Base-by-base conservation (phyloP, 1,140 invertebrate species). In the Eupristina koningsbergeri region DNA sequence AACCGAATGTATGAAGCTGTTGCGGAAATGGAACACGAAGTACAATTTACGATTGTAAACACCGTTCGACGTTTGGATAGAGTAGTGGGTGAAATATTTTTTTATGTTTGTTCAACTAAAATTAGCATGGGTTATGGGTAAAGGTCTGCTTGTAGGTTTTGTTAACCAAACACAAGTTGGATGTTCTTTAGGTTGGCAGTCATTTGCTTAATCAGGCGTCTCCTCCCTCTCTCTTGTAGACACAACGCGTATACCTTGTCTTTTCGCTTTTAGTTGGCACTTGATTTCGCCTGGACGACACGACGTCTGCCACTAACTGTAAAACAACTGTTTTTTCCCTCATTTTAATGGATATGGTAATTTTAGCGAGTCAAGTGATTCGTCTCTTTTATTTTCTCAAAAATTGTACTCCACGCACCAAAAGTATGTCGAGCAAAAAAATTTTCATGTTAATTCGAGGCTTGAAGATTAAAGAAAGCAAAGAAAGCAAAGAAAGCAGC, bases 231-330 rank as follows among this genome's bases (percentile, higher is more conserved):
- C 36, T 53, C 73, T 75, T 17, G 31, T 53, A 17, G 6, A 15
- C 15, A 3, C 50, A 26, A 13, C 80, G 84, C 85, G 79, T 84
- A 79, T 50, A 86, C 84, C 78, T 86, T 85, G 58, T 41, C 78
- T 82, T 86, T 78, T 36, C 64, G 31, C 78, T n/a, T 71, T 67
- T 47, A 67, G 63, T 26, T 64, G 29, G 71, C 64, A 67, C 84
- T 81, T 86, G 34, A 47, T 84, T 77, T 45, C 80, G 81, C 63
- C 34, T 58, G 29, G 47, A 19, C 31, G 53, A n/a, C 31, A 13
- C 9, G 26, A 6, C 47, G 34, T 3, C 47, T 64, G 47, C 58
- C 53, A 76, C 7, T 31, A 58, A 34, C 19, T 61, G 29, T 34
- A 58, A 19, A 11, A 26, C 11, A 61, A 26, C 29, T n/a, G n/a